These are phyloP conservation scores for Cygnus buccinator DNA, from an alignment of 2,113 vertebrate genomes.

Conservation along the genomic window DNA sequence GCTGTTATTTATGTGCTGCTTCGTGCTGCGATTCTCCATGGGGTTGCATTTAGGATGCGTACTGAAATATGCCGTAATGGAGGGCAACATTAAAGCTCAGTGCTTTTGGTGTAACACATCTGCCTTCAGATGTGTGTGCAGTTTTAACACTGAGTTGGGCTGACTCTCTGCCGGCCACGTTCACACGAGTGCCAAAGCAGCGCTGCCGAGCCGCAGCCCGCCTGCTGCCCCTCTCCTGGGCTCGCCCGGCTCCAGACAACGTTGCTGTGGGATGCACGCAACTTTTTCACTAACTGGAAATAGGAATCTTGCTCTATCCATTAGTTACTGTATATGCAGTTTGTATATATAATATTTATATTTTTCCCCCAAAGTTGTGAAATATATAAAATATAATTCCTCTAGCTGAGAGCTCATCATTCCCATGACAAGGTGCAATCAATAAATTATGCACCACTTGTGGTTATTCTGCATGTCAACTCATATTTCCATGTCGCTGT, in stretches of 20 bases:
- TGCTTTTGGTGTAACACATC: not conserved
- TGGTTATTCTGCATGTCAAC: slow-evolving; percentile 76
- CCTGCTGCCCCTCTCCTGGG: not conserved
- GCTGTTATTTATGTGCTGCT: not conserved
- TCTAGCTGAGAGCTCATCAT: slow-evolving; percentile 77
- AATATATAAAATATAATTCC: slow-evolving; percentile 78
- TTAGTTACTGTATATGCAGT: slow-evolving; percentile 73
- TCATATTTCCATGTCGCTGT: slow-evolving; percentile 76
- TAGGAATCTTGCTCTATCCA: slow-evolving; percentile 69
- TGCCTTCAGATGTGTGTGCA: not conserved
- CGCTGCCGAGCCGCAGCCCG: not conserved
- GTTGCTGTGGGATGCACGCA: slow-evolving; percentile 15
- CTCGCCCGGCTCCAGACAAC: not conserved
- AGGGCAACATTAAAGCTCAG: not conserved
- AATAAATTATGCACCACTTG: slow-evolving; percentile 76
- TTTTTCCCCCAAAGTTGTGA: slow-evolving; percentile 74
- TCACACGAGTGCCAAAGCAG: not conserved
- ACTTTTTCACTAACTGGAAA: slow-evolving; percentile 66
- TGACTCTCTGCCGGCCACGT: not conserved
- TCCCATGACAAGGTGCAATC: slow-evolving; percentile 77
- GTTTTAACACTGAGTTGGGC: not conserved
- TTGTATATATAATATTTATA: slow-evolving; percentile 79
- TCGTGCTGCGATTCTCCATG: not conserved
- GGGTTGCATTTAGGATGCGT: not conserved
- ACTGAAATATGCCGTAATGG: not conserved